Evolutionary conservation across 2,113 vertebrate species (phyloP), one percentile per base, ranked within the genome.

Genomic region (Pipra filicauda): DNA sequence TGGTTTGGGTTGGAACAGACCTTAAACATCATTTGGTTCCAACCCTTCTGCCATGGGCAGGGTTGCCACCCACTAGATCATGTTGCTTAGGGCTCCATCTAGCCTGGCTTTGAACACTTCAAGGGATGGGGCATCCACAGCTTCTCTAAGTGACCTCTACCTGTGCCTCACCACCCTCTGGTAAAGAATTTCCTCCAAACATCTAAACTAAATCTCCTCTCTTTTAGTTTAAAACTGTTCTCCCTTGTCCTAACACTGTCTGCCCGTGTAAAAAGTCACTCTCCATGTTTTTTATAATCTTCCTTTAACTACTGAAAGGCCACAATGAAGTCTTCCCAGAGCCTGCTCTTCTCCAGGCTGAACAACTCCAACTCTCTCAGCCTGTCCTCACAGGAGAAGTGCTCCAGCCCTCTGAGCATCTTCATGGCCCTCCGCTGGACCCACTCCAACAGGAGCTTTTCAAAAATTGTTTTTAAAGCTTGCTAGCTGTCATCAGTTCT

Each of bases 401-500:
- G 39, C 28, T 82, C 24, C 54, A 75, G n/a, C 0, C 0, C 31
- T 49, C 57, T 83, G 27, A 71, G 71, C 31, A 71, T 30, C 49
- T 62, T 49, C 48, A 27, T 54, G 78, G 41, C 48, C 46, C 11
- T 64, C 15, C 55, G 28, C 35, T 70, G 31, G 18, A 84, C 43
- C 49, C 48, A 24, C 22, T 64, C 41, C 57, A 77, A 9, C 8
- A 77, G 41, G 33, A 71, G 64, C 35, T 90, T 96, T 90, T 83
- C 75, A 93, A 76, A 79, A 73, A 74, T 85, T 37, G 33, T 87
- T 95, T 89, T 61, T 35, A 76, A 54, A 71, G n/a, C 69, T 89
- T 92, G 31, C 85, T 95, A 82, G 72, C 79, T 93, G 82, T 54
- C 83, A 75, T 28, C 72, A 62, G 65, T 93, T 96, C 88, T 90